A percentile compares a stretch with the other conserved stretches of the same genome.
phyloP scores from a whole-genome alignment of 2,797 vertebrate genomes.

The Poeciliopsis paucimaculata region DNA sequence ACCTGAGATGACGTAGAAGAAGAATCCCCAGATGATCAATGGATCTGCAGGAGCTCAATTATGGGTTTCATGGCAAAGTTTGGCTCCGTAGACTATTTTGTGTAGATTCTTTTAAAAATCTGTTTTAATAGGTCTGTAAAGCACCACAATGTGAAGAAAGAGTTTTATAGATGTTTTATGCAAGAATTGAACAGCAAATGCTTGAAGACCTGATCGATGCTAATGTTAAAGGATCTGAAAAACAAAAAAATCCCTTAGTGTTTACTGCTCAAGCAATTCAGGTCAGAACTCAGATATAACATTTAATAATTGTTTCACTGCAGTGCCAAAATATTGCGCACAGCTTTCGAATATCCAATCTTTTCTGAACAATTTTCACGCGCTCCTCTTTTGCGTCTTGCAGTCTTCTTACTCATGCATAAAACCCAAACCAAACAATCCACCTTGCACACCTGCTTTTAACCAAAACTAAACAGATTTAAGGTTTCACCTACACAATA shows the following conservation, averaged over 20 bases:
- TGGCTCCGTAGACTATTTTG: background rate
- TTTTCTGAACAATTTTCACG: background rate
- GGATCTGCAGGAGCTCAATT: background rate
- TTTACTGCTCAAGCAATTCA: background rate
- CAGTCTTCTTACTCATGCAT: background rate
- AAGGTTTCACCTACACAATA: too few relatives aligned
- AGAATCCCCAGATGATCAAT: background rate
- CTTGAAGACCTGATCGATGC: background rate
- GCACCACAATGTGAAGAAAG: background rate
- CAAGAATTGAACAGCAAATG: background rate
- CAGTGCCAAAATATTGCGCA: background rate
- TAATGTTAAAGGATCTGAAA: background rate
- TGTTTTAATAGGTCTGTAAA: background rate
- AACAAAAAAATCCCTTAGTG: background rate
- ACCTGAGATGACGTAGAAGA: background rate
- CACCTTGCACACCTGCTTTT: background rate
- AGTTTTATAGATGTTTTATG: background rate
- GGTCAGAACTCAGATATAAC: background rate
- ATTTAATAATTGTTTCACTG: background rate
- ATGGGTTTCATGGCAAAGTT: background rate
- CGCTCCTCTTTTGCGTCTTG: background rate
- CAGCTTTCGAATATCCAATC: background rate
- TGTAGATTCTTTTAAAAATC: background rate
- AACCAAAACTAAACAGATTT: background rate
- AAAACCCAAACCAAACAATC: background rate